These are phyloP conservation scores for Amitus sp. DNA, from an alignment of 2,888 invertebrate genomes.

Conservation along the genomic window DNA sequence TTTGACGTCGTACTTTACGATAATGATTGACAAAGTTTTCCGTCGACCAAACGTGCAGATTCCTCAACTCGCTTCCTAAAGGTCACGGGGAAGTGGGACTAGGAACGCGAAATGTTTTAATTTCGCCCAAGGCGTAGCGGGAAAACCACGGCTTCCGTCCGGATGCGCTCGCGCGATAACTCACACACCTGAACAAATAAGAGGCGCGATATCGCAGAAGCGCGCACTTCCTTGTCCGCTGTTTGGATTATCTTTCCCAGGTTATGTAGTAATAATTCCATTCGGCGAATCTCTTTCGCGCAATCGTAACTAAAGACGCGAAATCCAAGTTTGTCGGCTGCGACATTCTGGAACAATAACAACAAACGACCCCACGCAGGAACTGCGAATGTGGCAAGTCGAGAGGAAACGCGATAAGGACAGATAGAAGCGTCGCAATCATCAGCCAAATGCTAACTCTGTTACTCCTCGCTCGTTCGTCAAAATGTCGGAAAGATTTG, in stretches of 20 bases:
- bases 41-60: no score
- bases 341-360: constrained; percentile 32
- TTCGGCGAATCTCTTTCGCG: constrained; percentile 55
- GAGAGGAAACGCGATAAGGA: constrained; percentile 64
- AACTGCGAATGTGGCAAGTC: constrained; percentile 52
- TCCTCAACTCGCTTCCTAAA: no score
- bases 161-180: constrained; percentile 30
- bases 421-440: constrained; percentile 50
- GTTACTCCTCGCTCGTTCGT: constrained; percentile 38
- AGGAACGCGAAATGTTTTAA: background rate
- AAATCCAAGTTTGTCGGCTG: constrained; percentile 27
- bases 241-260: constrained; percentile 38
- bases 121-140: background rate
- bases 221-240: constrained; percentile 28
- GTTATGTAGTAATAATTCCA: constrained; percentile 61
- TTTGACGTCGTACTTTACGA: constrained; percentile 6
- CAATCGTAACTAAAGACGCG: constrained; percentile 42
- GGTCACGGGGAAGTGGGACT: no score
- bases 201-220: constrained; percentile 25
- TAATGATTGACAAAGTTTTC: no score
- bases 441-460: constrained; percentile 60
- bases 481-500: constrained; percentile 18
- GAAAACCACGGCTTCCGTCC: constrained; percentile 42
- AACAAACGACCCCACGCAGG: constrained; percentile 20
- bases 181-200: constrained; percentile 28